Evolutionary conservation across 2,888 invertebrate species (phyloP).

Genomic region (Crossocerus cetratus): DNA sequence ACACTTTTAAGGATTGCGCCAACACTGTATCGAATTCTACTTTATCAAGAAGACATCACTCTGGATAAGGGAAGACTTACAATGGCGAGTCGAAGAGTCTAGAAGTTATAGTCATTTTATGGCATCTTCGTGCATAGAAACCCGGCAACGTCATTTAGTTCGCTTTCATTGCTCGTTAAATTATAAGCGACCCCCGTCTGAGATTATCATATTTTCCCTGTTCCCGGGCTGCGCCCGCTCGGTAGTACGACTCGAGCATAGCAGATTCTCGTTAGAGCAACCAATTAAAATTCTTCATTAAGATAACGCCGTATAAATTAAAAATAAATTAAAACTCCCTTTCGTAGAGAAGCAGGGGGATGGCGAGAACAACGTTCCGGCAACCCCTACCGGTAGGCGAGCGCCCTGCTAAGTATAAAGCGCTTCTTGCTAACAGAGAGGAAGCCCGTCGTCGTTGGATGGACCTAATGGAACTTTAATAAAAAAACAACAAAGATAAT

Average conservation of each 20-base stretch:
- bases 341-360: conserved; percentile 19
- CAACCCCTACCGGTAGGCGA: conserved; percentile 34
- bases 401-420: conserved; percentile 34
- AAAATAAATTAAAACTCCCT: conserved; percentile 54
- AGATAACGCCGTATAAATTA: conserved; percentile 69
- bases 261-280: background rate
- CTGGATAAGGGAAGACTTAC: conserved; percentile 4
- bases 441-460: conserved; percentile 20
- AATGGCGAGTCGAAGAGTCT: too few relatives aligned
- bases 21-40: conserved; percentile 22
- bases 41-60: conserved; percentile 25
- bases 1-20: conserved; percentile 56
- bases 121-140: too few relatives aligned
- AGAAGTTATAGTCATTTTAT: too few relatives aligned
- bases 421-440: conserved; percentile 39
- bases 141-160: background rate
- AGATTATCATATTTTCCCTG: background rate
- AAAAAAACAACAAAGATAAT: conserved; percentile 70
- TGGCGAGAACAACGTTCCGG: conserved; percentile 16
- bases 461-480: conserved; percentile 66
- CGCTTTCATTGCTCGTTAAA: background rate
- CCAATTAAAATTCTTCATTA: conserved; percentile 69
- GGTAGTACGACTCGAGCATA: background rate
- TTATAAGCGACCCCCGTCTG: background rate
- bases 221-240: background rate